Evolutionary conservation across 2,113 vertebrate genomes (phyloP), one percentile per base, ranked within the genome.

Genomic region (Butorides virescens): DNA sequence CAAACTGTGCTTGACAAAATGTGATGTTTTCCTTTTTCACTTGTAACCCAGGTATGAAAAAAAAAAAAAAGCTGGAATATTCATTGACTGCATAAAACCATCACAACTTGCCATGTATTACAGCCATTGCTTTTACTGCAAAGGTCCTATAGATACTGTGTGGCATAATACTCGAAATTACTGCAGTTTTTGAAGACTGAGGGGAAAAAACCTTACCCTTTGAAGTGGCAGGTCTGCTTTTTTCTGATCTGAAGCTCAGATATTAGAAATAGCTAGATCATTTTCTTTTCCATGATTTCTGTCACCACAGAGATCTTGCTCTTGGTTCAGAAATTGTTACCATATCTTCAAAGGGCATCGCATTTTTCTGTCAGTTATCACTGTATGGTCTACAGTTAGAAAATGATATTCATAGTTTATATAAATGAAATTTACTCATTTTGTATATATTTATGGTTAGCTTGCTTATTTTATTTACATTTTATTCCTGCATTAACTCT

Each of bases 401-500:
- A 96, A 95, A 90, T 93, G 0, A 81, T 39, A 82, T 90, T 95
- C 15, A 85, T 66, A 37, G 77, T 42, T 91, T 78, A 84, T 82
- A 91, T 49, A 96, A 96, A 97, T 92, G n/a, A 91, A 92, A 90
- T 97, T 93, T 94, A 59, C 25, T 77, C 81, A 77, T 88, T 96
- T 87, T 76, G 22, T 59, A 11, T 50, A 36, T 95, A 95, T 96
- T 97, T 91, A 95, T 92, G 92, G 91, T 39, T 56, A 76, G 62
- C 70, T 82, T 67, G 39, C 91, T 91, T 96, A 27, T 36, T 73
- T 94, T 91, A 91, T 97, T 96, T 97, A 97, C 97, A 95, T 97
- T 94, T 96, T 85, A 97, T 97, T 91, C 79, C 97, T 92, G 97
- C 87, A 91, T 83, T 97, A 84, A 85, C 68, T 95, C 78, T 84